Evolutionary conservation across 2,888 invertebrate genomes (phyloP).

Genomic region (Callyntrura sp.): DNA sequence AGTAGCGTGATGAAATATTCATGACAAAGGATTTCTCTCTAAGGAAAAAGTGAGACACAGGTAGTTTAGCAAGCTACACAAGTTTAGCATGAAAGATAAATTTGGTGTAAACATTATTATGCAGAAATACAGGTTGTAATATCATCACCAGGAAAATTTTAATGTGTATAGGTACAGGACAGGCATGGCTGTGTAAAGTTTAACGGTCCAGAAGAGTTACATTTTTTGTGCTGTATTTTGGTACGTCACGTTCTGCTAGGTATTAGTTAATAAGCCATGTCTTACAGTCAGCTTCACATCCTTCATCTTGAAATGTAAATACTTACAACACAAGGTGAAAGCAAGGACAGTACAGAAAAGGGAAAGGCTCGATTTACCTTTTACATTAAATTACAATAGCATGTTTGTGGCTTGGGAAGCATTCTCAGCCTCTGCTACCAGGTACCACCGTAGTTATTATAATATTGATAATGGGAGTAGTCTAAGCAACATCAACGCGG

Average conservation of each 20-base stretch:
- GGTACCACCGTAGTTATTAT: no score
- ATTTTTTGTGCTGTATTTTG: no score
- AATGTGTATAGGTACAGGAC: not conserved
- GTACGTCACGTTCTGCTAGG: not conserved
- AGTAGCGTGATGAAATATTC: constrained; percentile 21
- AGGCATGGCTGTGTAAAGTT: not conserved
- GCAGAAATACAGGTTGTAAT: not conserved
- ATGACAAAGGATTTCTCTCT: not conserved
- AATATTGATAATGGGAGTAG: not conserved
- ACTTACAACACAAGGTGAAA: not conserved
- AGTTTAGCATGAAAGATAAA: not conserved
- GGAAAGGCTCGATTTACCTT: not conserved
- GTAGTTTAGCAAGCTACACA: not conserved
- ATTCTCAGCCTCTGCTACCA: no score
- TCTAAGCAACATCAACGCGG: not conserved
- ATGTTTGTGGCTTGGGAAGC: not conserved
- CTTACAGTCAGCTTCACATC: not conserved
- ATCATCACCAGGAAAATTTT: not conserved
- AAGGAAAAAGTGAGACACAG: not conserved
- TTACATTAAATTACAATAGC: not conserved
- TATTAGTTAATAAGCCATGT: not conserved
- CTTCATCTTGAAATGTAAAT: not conserved
- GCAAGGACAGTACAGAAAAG: not conserved
- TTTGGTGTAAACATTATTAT: not conserved
- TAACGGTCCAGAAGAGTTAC: no score